Base-by-base conservation (phyloP, 2,797 vertebrate genomes). In the Paguma larvata region DNA sequence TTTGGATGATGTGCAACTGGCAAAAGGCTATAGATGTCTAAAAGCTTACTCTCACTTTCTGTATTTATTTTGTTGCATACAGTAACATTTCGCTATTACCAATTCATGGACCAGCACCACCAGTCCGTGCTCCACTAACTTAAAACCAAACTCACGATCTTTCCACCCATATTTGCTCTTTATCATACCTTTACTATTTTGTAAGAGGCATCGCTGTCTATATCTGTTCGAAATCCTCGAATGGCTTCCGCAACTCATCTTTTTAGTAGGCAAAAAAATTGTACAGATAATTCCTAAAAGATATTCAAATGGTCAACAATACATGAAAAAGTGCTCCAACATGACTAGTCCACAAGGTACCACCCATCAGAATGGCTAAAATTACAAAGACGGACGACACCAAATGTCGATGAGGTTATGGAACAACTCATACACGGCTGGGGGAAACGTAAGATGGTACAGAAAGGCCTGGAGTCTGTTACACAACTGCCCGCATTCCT, bases 351-450 rank as follows among this genome's bases (percentile, higher is more conserved):
- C 41, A 91, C 13, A 67, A 96, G 19, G 34, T 51, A 78, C 65
- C 27, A 65, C 41, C 41, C 11, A 84, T 19, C n/a, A 62, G 38
- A 96, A 68, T 72, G 30, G 56, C 56, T 93, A 84, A 94, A 93
- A 94, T 85, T 95, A 53, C 56, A 73, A 88, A 94, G 56, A 88
- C 5, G 18, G 65, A 78, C 53, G 73, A 86, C 44, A 82, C 46
- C 44, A 59, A 75, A 95, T n/a, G 19, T n/a, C 80, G 30, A 18
- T 4, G 10, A 93, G 6, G 23, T 68, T 62, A 30, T 23, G 53
- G 68, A 96, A 73, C 68, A 85, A 82, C 2, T 59, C 38, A 65
- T 27, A 34, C 25, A 67, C 2, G n/a, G 34, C n/a, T 77, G 38
- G 53, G 8, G 32, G 53, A 56, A 92, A 90, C 59, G 13, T 67